Conservation (phyloP, 2,113 vertebrate genomes). For the Ondatra zibethicus region DNA sequence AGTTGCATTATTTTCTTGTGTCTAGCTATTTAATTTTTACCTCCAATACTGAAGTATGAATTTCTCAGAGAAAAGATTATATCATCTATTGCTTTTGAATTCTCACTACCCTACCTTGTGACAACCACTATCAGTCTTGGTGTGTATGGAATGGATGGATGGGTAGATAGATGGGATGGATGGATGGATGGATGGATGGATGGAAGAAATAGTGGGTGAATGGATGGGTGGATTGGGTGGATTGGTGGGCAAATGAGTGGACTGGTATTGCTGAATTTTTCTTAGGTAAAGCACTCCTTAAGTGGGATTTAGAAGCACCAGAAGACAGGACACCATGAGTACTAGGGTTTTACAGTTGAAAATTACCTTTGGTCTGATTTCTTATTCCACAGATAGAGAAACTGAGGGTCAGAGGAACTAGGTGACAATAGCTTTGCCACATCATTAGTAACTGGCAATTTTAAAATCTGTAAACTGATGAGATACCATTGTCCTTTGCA, state of each 20-base stretch:
- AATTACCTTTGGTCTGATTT: background rate
- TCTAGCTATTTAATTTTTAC: constrained; percentile 11
- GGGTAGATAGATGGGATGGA: background rate
- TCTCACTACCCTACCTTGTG: background rate
- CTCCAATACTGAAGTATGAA: constrained; percentile 2
- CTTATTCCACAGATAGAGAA: constrained; percentile 18
- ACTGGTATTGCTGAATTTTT: background rate
- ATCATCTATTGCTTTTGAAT: background rate
- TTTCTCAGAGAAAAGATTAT: background rate
- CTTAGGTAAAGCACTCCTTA: background rate
- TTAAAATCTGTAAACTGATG: background rate
- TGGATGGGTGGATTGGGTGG: background rate
- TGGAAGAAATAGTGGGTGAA: background rate
- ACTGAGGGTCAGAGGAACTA: background rate
- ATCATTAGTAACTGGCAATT: background rate
- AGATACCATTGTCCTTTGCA: background rate
- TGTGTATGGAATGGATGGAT: background rate
- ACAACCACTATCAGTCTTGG: background rate
- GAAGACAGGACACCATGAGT: background rate
- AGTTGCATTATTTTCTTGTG: background rate
- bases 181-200: background rate
- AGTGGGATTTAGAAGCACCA: constrained; percentile 30
- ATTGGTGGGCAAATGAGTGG: background rate
- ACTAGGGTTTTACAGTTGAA: background rate
- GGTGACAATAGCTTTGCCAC: background rate